phyloP scores from a whole-genome alignment of 2,797 vertebrate genomes.

The Enteromius fasciolatus region DNA sequence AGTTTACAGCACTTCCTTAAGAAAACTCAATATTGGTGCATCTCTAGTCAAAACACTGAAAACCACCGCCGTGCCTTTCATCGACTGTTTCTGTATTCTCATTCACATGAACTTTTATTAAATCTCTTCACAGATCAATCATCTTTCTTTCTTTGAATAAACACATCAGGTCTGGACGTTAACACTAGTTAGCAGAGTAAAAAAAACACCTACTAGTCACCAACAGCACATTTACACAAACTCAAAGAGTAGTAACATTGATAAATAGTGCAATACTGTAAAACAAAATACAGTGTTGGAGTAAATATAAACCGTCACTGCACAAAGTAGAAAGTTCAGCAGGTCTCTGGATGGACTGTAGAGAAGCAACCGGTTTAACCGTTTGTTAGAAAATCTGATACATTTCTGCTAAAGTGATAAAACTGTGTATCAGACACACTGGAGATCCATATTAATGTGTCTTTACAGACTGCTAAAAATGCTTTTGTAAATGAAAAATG shows the following conservation, averaged over 20 bases:
- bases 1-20: neutral
- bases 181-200: neutral
- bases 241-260: neutral
- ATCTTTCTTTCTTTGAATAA: neutral
- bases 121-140: neutral
- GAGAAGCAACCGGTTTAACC: neutral
- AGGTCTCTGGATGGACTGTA: neutral
- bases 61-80: neutral
- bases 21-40: neutral
- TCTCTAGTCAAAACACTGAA: neutral
- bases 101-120: neutral
- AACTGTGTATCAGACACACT: neutral
- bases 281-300: neutral
- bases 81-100: neutral
- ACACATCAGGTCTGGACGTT: neutral
- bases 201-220: neutral
- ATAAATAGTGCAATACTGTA: constrained; percentile 1
- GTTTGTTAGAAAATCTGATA: too few species aligned
- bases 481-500: neutral
- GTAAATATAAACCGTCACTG: neutral
- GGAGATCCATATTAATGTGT: neutral
- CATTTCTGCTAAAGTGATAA: neutral
- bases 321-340: neutral
- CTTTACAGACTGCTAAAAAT: neutral
- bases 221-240: neutral